Conservation (phyloP, 2,888 invertebrate species). For the Tenthredo notha region DNA sequence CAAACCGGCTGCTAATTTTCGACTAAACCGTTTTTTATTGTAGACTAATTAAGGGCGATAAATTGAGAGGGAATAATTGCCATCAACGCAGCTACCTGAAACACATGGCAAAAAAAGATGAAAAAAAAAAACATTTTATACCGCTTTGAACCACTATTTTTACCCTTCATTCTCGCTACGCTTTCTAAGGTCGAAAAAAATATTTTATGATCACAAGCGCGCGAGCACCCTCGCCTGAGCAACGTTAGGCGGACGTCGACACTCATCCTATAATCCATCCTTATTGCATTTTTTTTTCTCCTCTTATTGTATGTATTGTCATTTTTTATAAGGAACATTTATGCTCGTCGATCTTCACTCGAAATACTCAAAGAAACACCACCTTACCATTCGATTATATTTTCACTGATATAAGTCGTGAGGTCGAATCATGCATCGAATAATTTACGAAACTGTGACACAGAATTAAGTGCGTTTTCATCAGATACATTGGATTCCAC, state of each 20-base stretch:
- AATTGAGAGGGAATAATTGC: slow-evolving; percentile 8
- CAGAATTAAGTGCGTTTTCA: background rate
- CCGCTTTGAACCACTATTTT: slow-evolving; percentile 20
- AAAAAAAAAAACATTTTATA: background rate
- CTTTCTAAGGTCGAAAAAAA: slow-evolving; percentile 7
- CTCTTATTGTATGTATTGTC: background rate
- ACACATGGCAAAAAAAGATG: background rate
- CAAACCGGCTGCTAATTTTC: slow-evolving; percentile 28
- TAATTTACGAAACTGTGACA: background rate
- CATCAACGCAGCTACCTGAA: slow-evolving; percentile 15
- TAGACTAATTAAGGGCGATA: slow-evolving; percentile 4
- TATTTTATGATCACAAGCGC: slow-evolving; percentile 30
- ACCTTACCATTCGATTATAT: background rate
- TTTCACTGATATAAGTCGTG: background rate
- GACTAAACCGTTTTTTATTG: background rate
- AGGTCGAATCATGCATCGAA: background rate
- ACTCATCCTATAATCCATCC: slow-evolving; percentile 13
- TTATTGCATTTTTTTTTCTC: background rate
- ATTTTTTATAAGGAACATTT: background rate
- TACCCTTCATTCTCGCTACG: background rate
- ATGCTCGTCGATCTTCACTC: background rate
- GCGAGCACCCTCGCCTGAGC: background rate
- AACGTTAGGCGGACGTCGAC: background rate
- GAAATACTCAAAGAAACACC: background rate
- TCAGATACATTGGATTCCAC: background rate